Evolutionary conservation across 2,888 invertebrate genomes (phyloP).

Genomic region (Eucera pruinosa): DNA sequence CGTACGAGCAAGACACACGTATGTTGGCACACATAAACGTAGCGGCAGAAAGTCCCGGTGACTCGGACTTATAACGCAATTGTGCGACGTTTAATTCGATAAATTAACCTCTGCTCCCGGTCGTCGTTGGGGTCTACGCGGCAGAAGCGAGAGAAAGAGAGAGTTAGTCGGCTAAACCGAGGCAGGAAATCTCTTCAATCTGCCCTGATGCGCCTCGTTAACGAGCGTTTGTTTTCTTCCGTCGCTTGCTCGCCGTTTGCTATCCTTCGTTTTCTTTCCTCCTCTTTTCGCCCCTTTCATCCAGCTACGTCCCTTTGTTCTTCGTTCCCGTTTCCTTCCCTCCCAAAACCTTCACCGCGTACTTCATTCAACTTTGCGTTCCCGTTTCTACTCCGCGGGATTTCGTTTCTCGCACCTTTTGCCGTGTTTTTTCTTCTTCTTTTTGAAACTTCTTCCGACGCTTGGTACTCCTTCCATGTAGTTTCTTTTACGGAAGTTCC

Average conservation of each 20-base stretch:
- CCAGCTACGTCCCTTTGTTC: conserved; percentile 5
- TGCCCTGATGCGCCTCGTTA: conserved; percentile 82
- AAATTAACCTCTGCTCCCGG: conserved; percentile 81
- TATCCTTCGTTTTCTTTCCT: conserved; percentile 47
- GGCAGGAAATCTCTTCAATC: conserved; percentile 84
- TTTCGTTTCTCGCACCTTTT: neutral
- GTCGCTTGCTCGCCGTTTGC: conserved; percentile 55
- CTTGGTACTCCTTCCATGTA: too few relatives aligned
- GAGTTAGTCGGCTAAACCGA: conserved; percentile 73
- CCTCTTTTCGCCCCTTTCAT: conserved; percentile 24
- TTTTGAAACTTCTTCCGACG: neutral
- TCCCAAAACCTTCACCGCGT: neutral
- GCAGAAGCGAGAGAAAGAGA: conserved; percentile 61
- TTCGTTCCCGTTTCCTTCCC: neutral
- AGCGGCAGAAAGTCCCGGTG: conserved; percentile 72
- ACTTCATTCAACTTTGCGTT: neutral
- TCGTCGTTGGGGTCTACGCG: conserved; percentile 72
- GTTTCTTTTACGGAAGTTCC: conserved; percentile 5
- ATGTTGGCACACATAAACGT: neutral
- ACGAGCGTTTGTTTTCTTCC: conserved; percentile 82
- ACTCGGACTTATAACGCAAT: conserved; percentile 81
- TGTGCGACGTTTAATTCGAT: conserved; percentile 82
- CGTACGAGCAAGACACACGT: conserved; percentile 3
- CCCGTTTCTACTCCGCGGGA: neutral
- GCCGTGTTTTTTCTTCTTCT: neutral